Percentiles rank a stretch among this genome's conserved stretches.
Evolutionary conservation across 1,140 invertebrate genomes (phyloP).

Genomic region (Argopecten irradians): DNA sequence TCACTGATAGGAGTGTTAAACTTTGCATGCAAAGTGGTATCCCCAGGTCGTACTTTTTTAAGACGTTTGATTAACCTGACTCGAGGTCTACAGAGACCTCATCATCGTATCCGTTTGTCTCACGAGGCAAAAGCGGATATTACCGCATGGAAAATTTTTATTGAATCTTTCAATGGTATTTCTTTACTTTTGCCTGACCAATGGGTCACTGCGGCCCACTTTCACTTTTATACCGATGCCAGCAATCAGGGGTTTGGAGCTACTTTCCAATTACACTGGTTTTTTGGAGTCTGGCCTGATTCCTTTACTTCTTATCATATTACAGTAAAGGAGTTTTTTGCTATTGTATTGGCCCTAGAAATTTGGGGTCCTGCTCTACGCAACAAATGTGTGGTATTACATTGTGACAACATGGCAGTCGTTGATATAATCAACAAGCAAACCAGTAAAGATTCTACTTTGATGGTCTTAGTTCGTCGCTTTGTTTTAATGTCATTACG

Average conservation of each 20-base stretch:
- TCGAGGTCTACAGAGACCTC: neutral
- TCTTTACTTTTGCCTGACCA: constrained; percentile 31
- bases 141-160: constrained; percentile 34
- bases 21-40: constrained; percentile 33
- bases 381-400: no score
- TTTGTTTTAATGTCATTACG: no score
- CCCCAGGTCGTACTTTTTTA: constrained; percentile 40
- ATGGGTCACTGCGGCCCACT: neutral
- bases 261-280: neutral
- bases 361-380: no score
- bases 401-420: constrained; percentile 28
- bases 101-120: constrained; percentile 29
- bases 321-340: no score
- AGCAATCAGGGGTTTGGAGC: neutral
- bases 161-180: constrained; percentile 40
- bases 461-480: no score
- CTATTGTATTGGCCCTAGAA: no score
- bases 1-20: constrained; percentile 36
- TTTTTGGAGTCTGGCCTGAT: no score
- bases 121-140: constrained; percentile 29
- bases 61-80: constrained; percentile 44
- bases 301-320: no score
- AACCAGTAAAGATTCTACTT: no score
- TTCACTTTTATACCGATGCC: constrained; percentile 8
- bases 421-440: constrained; percentile 37